Base-by-base conservation (phyloP, 2,797 vertebrate genomes). In the Phoxinus dragarum region DNA sequence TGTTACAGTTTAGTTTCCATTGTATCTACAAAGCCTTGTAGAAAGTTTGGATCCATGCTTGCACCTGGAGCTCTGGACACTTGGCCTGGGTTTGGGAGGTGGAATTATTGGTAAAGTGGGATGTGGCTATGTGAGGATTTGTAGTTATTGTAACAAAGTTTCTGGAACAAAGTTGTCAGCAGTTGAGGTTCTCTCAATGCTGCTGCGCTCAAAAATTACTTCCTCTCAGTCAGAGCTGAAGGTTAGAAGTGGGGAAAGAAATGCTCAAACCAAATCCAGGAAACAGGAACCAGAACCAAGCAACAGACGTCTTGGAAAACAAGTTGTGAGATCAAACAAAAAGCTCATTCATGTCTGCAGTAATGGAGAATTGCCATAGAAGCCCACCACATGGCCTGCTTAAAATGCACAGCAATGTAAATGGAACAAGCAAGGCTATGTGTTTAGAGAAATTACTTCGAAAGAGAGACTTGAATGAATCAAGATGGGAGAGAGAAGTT, bases 301-400 rank as follows among this genome's bases (percentile, higher is more conserved):
- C 90, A 89, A 92, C 85, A 64, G 78, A 81, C 90, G 87, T 82
- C 86, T 89, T 64, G 85, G 90, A 92, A 89, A 79, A 85, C 40
- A 93, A 27, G 84, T 89, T 86, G 86, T 90, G 89, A 92, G 92
- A 89, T 80, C 88, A 93, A 94, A 94, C 92, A 94, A 93, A 91
- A 89, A 86, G 90, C 89, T 91, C 79, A 94, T 95, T 95, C 93
- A 93, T 91, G 85, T 90, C 84, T 68, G 67, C 86, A 3, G 85
- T 90, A 89, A 90, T 90, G 90, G 89, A 93, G 91, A 90, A 86
- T 78, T 81, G 71, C 47, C 47, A 78, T 56, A 69, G 86, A 49
- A 67, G 56, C 69, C 90, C 80, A 88, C 88, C 90, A 87, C 86
- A 78, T 16, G 67, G 27, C 38, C 86, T 87, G 86, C 80, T 72